Conservation (phyloP, 2,113 vertebrate species). For the Heterotis niloticus region DNA sequence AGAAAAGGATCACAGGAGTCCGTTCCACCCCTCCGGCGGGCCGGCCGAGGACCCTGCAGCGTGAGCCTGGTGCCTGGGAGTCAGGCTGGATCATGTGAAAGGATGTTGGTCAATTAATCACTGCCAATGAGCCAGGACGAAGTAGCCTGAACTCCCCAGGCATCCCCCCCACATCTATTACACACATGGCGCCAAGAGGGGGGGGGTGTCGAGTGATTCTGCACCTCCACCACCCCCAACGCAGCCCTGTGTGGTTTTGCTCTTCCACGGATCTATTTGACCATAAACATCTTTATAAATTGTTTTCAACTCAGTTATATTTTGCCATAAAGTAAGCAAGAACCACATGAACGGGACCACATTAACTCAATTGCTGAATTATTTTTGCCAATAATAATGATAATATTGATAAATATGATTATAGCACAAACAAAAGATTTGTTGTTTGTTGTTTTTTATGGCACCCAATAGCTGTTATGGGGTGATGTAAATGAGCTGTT, state of each 20-base stretch:
- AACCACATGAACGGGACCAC: too few relatives aligned
- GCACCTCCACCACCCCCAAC: neutral
- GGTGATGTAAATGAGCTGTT: too few relatives aligned
- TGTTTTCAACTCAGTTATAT: too few relatives aligned
- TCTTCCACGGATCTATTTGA: too few relatives aligned
- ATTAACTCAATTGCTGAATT: too few relatives aligned
- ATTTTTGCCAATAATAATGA: too few relatives aligned
- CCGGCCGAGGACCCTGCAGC: constrained; percentile 48
- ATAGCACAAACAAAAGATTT: too few relatives aligned
- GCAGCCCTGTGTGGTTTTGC: neutral
- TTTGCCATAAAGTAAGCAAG: too few relatives aligned
- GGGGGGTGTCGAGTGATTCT: neutral
- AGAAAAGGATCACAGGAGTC: neutral
- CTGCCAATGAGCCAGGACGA: constrained; percentile 62
- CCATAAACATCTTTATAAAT: too few relatives aligned
- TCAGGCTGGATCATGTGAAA: constrained; percentile 62
- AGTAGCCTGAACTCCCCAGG: constrained; percentile 35
- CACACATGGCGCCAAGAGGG: constrained; percentile 33
- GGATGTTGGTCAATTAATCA: constrained; percentile 60
- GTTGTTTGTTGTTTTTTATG: too few relatives aligned
- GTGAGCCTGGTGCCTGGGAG: constrained; percentile 50
- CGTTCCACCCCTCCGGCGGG: neutral
- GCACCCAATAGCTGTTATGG: too few relatives aligned
- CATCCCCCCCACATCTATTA: constrained; percentile 39
- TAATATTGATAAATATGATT: too few relatives aligned